Conservation (phyloP, 2,797 vertebrate genomes). For the Chrosomus eos region DNA sequence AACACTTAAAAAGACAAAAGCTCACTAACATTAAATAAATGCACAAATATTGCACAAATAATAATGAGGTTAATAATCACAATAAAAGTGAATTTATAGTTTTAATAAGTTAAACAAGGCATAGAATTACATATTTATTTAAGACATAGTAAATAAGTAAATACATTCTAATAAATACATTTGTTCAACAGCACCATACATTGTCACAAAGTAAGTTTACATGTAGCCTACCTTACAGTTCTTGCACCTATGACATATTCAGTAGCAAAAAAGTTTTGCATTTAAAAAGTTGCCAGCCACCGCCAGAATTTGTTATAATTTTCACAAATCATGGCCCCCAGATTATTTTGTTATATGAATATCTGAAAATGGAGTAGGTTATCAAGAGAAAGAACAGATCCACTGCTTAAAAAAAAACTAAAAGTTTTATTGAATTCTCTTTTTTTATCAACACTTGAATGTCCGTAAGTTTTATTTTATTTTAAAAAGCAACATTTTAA, state of each 20-base stretch:
- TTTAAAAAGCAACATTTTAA: no score
- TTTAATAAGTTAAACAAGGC: neutral
- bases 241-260: neutral
- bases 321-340: no score
- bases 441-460: no score
- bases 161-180: neutral
- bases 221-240: neutral
- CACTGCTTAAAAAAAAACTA: no score
- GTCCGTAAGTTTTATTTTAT: no score
- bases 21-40: neutral
- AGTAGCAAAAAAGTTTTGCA: neutral
- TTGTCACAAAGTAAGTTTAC: neutral
- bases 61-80: neutral
- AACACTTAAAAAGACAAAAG: neutral
- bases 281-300: no score
- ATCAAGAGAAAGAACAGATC: no score
- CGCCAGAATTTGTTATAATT: no score
- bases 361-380: no score
- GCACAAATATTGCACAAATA: neutral
- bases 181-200: neutral
- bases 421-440: no score
- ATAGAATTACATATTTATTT: neutral
- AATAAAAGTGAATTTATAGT: neutral
- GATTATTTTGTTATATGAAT: no score
- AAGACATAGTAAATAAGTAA: neutral